Percentiles rank a stretch among this genome's conserved stretches.
phyloP scores from a whole-genome alignment of 2,888 invertebrate species.

The Caenorhabditis sp. region DNA sequence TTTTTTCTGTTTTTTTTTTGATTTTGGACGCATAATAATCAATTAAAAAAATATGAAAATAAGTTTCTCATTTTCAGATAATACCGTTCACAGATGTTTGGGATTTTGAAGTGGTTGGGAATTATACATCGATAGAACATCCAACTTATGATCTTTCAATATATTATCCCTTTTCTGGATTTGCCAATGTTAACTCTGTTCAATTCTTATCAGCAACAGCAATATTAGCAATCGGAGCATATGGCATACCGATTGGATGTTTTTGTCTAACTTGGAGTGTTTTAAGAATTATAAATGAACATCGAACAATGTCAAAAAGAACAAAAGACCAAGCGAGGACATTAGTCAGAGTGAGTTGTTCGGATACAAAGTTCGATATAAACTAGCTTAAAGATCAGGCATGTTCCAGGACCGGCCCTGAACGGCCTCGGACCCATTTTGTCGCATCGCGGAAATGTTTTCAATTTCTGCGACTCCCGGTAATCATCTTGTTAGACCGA shows the following conservation, averaged over 20 bases:
- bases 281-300: conserved; percentile 28
- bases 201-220: conserved; percentile 30
- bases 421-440: no score
- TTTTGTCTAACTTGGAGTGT: conserved; percentile 26
- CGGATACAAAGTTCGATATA: no score
- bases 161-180: conserved; percentile 27
- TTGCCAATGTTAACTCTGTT: conserved; percentile 19
- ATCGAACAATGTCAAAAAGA: conserved; percentile 28
- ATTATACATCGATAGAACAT: conserved; percentile 28
- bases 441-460: no score
- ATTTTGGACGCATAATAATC: no score
- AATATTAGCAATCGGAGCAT: conserved; percentile 29
- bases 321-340: conserved; percentile 38
- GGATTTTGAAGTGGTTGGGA: conserved; percentile 23
- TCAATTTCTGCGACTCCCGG: no score
- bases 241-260: conserved; percentile 27
- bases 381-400: no score
- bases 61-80: conserved; percentile 15
- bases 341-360: conserved; percentile 25
- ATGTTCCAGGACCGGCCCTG: no score
- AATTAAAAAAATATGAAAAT: not conserved
- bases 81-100: conserved; percentile 36
- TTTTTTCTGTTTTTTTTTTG: no score
- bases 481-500: no score
- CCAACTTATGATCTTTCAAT: conserved; percentile 27